Evolutionary conservation across 2,797 vertebrate genomes (phyloP).

Genomic region (Phrynocephalus guinanensis): DNA sequence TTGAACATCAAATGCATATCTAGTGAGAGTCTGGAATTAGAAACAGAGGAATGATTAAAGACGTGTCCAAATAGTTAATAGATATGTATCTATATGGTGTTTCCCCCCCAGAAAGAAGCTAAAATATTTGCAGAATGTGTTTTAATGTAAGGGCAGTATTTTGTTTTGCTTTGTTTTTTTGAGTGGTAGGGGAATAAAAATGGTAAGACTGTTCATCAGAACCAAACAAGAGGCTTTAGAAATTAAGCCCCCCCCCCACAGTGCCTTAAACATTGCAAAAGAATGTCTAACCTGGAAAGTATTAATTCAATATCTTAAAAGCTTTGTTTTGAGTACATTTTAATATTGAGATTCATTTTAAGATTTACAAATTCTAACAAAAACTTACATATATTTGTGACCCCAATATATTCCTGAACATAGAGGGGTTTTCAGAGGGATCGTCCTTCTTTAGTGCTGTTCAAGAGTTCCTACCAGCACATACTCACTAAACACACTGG

Average conservation of each 20-base stretch:
- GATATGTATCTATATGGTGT: background rate
- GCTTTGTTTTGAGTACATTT: too few species aligned
- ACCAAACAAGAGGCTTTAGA: background rate
- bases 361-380: background rate
- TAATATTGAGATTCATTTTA: background rate
- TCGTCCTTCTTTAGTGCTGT: background rate
- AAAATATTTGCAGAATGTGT: conserved; percentile 7
- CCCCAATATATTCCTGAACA: too few species aligned
- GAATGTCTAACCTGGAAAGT: background rate
- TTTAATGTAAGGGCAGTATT: background rate
- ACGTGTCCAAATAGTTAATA: background rate
- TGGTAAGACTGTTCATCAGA: background rate
- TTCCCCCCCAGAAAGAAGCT: background rate
- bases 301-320: background rate
- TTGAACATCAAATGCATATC: conserved; percentile 40
- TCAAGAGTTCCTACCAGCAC: background rate
- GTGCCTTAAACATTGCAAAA: background rate
- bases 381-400: too few species aligned
- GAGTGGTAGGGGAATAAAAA: background rate
- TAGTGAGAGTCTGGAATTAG: conserved; percentile 32
- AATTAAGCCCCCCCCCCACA: background rate
- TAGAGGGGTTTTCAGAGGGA: background rate
- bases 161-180: background rate
- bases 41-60: conserved; percentile 36
- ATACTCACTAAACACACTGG: too few species aligned